These are phyloP conservation scores for Achlya flavicornis DNA, from an alignment of 2,888 invertebrate genomes.

Conservation along the genomic window DNA sequence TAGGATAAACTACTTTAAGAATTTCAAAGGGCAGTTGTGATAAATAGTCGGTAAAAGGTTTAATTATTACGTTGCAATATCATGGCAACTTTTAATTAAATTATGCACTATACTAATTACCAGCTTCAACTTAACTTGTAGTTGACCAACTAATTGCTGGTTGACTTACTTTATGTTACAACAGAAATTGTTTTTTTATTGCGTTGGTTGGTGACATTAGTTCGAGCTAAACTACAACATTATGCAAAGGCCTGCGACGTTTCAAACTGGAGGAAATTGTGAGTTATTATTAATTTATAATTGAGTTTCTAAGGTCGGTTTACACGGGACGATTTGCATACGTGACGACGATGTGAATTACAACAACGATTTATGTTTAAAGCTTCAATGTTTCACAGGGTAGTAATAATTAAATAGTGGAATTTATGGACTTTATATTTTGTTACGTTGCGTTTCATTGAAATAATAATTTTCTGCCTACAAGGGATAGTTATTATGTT, in stretches of 20 bases:
- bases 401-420: background rate
- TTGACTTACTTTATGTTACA: background rate
- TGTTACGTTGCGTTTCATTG: background rate
- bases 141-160: constrained; percentile 2
- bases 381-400: background rate
- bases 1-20: no score
- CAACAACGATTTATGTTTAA: background rate
- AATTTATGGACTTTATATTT: background rate
- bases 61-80: no score
- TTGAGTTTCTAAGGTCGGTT: constrained; percentile 4
- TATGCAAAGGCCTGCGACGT: constrained; percentile 8
- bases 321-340: constrained; percentile 8
- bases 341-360: background rate
- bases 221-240: background rate
- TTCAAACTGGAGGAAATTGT: constrained; percentile 4
- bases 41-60: no score
- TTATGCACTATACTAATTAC: background rate
- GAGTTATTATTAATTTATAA: constrained; percentile 9
- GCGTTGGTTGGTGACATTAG: constrained; percentile 8
- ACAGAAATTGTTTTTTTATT: background rate
- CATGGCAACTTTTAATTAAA: background rate
- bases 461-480: background rate
- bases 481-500: no score
- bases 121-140: background rate
- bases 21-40: no score